Evolutionary conservation across 1,140 invertebrate genomes (phyloP).

Genomic region (Heliconius eleuchia): DNA sequence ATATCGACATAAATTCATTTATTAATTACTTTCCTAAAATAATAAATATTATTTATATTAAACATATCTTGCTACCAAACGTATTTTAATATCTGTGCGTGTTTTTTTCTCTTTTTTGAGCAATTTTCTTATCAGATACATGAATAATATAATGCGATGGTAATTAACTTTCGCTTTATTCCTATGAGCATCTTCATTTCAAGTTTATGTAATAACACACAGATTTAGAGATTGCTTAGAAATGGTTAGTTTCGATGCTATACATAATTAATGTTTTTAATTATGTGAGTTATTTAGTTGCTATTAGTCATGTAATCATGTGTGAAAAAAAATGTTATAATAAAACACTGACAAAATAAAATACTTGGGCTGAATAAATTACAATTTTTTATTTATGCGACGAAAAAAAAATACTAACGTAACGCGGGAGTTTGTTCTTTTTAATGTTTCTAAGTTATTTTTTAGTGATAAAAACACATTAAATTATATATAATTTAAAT

Average conservation of each 20-base stretch:
- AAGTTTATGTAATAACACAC: conserved; percentile 31
- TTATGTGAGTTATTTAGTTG: neutral
- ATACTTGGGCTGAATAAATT: conserved; percentile 1
- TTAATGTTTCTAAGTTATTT: neutral
- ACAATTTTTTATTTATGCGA: neutral
- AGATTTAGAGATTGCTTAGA: conserved; percentile 22
- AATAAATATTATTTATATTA: neutral
- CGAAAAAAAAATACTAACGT: neutral
- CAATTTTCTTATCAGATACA: conserved; percentile 32
- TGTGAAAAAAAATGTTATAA: neutral
- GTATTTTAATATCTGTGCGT: neutral
- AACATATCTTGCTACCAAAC: neutral
- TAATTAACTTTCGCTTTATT: conserved; percentile 40
- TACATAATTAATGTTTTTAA: neutral
- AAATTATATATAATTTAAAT: neutral
- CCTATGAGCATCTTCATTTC: conserved; percentile 32
- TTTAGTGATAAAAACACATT: neutral
- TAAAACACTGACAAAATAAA: neutral
- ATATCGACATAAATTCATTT: neutral
- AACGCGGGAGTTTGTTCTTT: neutral
- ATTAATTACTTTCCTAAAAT: neutral
- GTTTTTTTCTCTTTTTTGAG: neutral
- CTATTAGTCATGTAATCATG: conserved; percentile 1
- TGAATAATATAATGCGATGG: conserved; percentile 24
- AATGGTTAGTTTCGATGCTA: conserved; percentile 7